Base-by-base conservation (phyloP, 2,797 vertebrate genomes). In the Crocodylus rhombifer region DNA sequence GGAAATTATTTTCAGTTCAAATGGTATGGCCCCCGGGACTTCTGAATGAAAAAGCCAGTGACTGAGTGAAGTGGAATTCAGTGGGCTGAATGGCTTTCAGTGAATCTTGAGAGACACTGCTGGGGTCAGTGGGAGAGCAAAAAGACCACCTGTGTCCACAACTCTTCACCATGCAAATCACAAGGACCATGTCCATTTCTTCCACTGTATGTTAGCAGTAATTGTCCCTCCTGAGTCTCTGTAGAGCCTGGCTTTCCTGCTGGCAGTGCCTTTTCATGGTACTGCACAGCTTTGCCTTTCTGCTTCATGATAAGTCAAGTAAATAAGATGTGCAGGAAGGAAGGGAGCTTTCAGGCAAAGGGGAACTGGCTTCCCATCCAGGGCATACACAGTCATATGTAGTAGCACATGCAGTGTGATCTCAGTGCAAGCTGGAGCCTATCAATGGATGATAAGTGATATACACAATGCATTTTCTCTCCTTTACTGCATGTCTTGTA, bases 381-480 rank as follows among this genome's bases (percentile, higher is more conserved):
- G 0, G 5, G 26, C 15, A 62, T 17, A 7, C 21, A 7, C 25
- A 18, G 1, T 2, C 28, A 62, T 15, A 36, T 23, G 57, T 16
- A 60, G 33, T 23, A 69, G 55, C 71, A 76, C 36, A 23, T 58
- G 55, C 21, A 78, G n/a, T 33, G 36, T 16, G 36, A 26, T 86
- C 63, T 14, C 57, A 69, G 36, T 21, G 57, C 0, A 0, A 77
- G 58, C 63, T 55, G 69, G 26, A 80, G n/a, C 33, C n/a, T 71
- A 42, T 71, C 25, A 71, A 26, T 71, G 21, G 1, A 1, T 33
- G 36, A 9, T 82, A 76, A 25, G 51, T 86, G 57, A 77, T n/a
- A 4, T 14, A 7, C 5, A 21, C 0, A 0, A 23, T 20, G 58
- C 5, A 3, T 28, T 55, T 73, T 90, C 61, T 63, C n/a, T 77